Conservation (phyloP, 2,888 invertebrate genomes). For the Arge pagana region DNA sequence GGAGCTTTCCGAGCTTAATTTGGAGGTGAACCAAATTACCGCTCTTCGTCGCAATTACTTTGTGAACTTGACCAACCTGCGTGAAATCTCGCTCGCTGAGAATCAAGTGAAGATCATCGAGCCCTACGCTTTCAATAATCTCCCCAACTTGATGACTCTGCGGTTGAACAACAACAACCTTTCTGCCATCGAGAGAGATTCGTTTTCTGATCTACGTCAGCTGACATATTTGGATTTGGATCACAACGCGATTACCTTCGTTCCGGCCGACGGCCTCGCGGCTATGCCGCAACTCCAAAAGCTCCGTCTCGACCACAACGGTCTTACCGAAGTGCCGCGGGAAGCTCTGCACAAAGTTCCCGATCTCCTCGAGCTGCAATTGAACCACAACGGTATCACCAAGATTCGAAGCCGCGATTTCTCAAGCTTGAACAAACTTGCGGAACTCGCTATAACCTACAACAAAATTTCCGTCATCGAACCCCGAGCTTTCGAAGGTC, state of each 20-base stretch:
- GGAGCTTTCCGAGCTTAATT: conserved; percentile 51
- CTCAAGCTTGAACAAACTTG: not conserved
- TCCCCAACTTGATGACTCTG: not conserved
- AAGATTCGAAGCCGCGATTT: not conserved
- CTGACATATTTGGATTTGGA: not conserved
- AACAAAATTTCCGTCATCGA: conserved; percentile 1
- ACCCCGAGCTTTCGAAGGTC: conserved; percentile 8
- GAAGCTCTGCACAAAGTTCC: conserved; percentile 53
- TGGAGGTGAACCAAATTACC: too few relatives aligned
- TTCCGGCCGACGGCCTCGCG: too few relatives aligned
- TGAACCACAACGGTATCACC: conserved; percentile 28
- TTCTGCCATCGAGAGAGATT: not conserved
- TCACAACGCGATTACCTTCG: not conserved
- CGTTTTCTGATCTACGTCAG: not conserved
- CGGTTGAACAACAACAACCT: not conserved
- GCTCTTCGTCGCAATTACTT: too few relatives aligned
- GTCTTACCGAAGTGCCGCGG: conserved; percentile 48
- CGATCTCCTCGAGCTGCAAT: conserved; percentile 51
- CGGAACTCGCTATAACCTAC: not conserved
- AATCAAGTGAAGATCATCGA: not conserved
- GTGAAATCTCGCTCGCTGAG: too few relatives aligned
- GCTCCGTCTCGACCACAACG: too few relatives aligned
- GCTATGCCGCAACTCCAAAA: too few relatives aligned
- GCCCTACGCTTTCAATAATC: not conserved
- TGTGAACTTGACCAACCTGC: too few relatives aligned